phyloP scores from a whole-genome alignment of 2,888 invertebrate genomes.

The Schizaphis graminum region DNA sequence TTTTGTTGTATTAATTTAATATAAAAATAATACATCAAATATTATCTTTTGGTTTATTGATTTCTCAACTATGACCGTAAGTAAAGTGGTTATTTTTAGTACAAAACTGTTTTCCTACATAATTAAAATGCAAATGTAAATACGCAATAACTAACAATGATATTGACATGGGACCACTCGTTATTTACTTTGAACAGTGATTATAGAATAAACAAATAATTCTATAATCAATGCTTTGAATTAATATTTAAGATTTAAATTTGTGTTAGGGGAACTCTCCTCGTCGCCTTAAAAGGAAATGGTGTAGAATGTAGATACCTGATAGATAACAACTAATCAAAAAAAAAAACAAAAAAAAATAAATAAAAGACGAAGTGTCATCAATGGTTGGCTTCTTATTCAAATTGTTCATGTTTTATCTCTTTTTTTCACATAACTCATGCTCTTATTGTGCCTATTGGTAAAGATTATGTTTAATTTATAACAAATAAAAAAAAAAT shows the following conservation, averaged over 20 bases:
- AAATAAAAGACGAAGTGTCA: too few relatives aligned
- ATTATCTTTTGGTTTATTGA: not conserved
- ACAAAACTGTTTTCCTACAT: not conserved
- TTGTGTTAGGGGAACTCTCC: not conserved
- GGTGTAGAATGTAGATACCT: too few relatives aligned
- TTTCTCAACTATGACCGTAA: not conserved
- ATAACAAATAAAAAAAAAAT: too few relatives aligned
- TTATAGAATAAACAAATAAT: too few relatives aligned
- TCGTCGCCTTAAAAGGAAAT: too few relatives aligned
- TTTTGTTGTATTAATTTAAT: not conserved
- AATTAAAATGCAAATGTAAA: not conserved
- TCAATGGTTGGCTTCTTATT: too few relatives aligned
- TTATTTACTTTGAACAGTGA: not conserved
- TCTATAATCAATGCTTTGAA: not conserved
- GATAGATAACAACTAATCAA: too few relatives aligned
- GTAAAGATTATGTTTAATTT: too few relatives aligned
- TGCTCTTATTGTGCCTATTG: too few relatives aligned
- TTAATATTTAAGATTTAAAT: not conserved
- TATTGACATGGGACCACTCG: not conserved
- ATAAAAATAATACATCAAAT: not conserved
- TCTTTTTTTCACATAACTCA: too few relatives aligned
- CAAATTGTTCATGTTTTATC: too few relatives aligned
- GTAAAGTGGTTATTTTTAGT: not conserved
- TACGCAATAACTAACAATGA: not conserved
- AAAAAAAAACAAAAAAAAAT: too few relatives aligned